Conservation (phyloP, 2,888 invertebrate genomes). For the Bellardia pandia region DNA sequence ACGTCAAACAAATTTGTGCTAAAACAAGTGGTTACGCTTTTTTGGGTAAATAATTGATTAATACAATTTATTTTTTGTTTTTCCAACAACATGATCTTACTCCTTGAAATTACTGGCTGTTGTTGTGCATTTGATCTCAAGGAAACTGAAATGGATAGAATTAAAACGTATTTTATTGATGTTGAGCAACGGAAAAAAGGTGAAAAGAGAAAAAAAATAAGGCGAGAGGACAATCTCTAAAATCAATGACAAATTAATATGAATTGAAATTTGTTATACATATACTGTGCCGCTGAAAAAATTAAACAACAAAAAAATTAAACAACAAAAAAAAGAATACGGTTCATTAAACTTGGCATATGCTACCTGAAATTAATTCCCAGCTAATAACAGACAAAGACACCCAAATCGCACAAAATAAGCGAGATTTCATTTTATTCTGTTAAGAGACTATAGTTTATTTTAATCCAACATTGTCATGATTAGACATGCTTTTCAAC, state of each 20-base stretch:
- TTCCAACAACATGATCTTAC: conserved; percentile 5
- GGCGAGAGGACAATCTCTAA: conserved; percentile 65
- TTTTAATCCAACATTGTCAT: conserved; percentile 29
- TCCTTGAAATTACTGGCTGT: neutral
- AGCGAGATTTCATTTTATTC: neutral
- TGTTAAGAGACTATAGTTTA: conserved; percentile 4
- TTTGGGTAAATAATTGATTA: too few relatives aligned
- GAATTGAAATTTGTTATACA: conserved; percentile 67
- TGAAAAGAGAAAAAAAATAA: conserved; percentile 14
- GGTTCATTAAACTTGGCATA: conserved; percentile 70
- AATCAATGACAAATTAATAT: conserved; percentile 74
- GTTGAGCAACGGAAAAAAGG: neutral
- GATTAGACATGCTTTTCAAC: conserved; percentile 60
- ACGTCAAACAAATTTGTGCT: too few relatives aligned
- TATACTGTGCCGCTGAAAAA: conserved; percentile 40
- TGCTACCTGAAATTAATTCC: conserved; percentile 72
- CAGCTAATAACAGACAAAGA: conserved; percentile 54
- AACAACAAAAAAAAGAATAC: conserved; percentile 48
- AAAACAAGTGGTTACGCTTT: too few relatives aligned
- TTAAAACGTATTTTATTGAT: conserved; percentile 28
- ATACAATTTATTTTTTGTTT: too few relatives aligned
- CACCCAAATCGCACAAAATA: conserved; percentile 52
- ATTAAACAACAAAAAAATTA: conserved; percentile 3
- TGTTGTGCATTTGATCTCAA: conserved; percentile 2
- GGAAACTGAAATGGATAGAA: conserved; percentile 28